Conservation (phyloP, 2,888 invertebrate species). For the Eledona agricola region DNA sequence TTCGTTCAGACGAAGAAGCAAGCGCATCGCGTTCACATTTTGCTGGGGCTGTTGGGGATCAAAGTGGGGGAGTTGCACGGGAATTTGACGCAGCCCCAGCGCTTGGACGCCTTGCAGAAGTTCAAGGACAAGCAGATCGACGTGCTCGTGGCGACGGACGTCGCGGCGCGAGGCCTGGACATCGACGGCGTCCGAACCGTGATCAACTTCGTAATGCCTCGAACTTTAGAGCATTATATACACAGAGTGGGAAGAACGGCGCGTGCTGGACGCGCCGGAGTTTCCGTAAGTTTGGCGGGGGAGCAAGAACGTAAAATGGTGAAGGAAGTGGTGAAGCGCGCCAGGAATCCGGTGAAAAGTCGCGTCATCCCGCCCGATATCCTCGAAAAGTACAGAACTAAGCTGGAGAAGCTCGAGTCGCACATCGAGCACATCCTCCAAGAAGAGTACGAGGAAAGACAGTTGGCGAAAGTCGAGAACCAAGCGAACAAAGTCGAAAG, state of each 20-base stretch:
- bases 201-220: conserved; percentile 95
- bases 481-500: conserved; percentile 79
- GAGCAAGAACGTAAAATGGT: conserved; percentile 91
- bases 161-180: conserved; percentile 90
- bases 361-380: conserved; percentile 89
- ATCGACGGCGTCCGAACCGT: conserved; percentile 98
- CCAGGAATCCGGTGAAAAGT: conserved; percentile 85
- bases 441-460: conserved; percentile 85
- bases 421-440: conserved; percentile 85
- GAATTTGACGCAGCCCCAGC: conserved; percentile 93
- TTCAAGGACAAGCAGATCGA: conserved; percentile 88
- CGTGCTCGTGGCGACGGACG: conserved; percentile 90
- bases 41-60: conserved; percentile 88
- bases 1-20: conserved; percentile 97
- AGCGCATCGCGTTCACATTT: conserved; percentile 92
- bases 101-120: conserved; percentile 85
- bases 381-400: conserved; percentile 83
- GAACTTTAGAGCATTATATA: conserved; percentile 94
- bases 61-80: conserved; percentile 93
- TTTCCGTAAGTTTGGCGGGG: conserved; percentile 94
- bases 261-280: conserved; percentile 88
- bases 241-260: conserved; percentile 97
- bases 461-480: conserved; percentile 84
- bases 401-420: conserved; percentile 76
- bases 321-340: conserved; percentile 89